These are phyloP conservation scores for Myrmecophaga tridactyla DNA, from an alignment of 2,113 vertebrate species.

Conservation along the genomic window DNA sequence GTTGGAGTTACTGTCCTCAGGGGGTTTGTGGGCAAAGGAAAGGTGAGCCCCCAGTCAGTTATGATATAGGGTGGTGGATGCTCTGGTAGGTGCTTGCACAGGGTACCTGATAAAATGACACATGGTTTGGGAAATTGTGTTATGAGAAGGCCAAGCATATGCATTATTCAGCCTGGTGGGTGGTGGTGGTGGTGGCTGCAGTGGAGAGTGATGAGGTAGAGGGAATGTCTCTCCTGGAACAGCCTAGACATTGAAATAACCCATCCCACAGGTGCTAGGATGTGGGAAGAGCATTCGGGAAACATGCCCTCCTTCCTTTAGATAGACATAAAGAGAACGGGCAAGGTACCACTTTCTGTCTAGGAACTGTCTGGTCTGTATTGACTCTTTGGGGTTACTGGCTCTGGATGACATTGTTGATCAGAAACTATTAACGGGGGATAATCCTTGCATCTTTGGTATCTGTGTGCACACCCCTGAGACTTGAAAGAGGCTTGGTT, in stretches of 20 bases:
- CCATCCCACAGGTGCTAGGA: background rate
- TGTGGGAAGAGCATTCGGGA: background rate
- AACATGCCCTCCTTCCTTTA: background rate
- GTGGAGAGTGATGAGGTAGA: background rate
- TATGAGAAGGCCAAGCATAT: background rate
- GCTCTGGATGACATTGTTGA: background rate
- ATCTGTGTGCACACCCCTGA: background rate
- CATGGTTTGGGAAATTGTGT: background rate
- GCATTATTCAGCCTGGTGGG: background rate
- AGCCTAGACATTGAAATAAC: background rate
- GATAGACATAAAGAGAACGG: background rate
- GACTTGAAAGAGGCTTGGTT: background rate
- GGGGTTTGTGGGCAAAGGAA: background rate
- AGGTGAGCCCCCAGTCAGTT: background rate
- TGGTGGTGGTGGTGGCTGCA: too few relatives aligned
- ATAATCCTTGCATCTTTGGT: background rate
- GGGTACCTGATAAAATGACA: background rate
- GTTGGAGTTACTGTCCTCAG: background rate
- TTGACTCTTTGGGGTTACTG: background rate
- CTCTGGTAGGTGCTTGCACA: background rate
- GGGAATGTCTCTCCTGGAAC: background rate
- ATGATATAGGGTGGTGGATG: background rate
- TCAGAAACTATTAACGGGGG: background rate
- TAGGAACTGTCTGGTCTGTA: background rate
- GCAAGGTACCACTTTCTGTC: background rate